phyloP scores from a whole-genome alignment of 2,113 vertebrate genomes.

The Hemiscyllium ocellatum region DNA sequence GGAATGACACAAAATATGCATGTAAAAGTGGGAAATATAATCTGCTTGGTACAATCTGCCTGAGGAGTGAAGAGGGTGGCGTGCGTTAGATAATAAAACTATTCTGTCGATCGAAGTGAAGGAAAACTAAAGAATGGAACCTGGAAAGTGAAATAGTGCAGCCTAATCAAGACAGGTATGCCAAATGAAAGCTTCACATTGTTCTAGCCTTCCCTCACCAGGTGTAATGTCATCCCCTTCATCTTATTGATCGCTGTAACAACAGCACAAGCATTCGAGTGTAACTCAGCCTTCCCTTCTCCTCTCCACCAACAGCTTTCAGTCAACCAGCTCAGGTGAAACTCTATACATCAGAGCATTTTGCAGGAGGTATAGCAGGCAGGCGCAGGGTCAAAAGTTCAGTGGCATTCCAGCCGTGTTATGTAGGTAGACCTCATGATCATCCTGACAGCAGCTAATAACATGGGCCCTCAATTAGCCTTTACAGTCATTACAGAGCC shows the following conservation, averaged over 20 bases:
- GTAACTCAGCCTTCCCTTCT: background rate
- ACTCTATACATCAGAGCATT: conserved; percentile 48
- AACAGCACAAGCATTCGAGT: background rate
- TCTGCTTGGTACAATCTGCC: background rate
- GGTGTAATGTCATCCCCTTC: conserved; percentile 31
- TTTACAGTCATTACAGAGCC: background rate
- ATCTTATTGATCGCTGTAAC: conserved; percentile 26
- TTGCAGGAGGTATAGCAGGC: conserved; percentile 42
- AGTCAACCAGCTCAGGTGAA: conserved; percentile 51
- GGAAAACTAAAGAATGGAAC: background rate
- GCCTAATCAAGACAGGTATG: background rate
- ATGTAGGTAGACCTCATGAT: background rate
- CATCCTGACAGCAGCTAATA: background rate
- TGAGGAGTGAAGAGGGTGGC: background rate
- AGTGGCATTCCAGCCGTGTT: conserved; percentile 32
- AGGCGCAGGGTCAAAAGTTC: conserved; percentile 54
- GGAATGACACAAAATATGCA: conserved; percentile 9
- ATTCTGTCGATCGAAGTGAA: background rate
- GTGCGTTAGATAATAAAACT: background rate
- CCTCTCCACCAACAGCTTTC: background rate
- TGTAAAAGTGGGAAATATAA: background rate
- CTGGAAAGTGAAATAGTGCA: background rate
- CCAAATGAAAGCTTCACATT: background rate
- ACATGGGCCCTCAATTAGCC: background rate
- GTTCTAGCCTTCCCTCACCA: background rate